Percentiles rank a stretch among this genome's conserved stretches.
phyloP scores from a whole-genome alignment of 1,140 invertebrate species.

The Drosophila varians region DNA sequence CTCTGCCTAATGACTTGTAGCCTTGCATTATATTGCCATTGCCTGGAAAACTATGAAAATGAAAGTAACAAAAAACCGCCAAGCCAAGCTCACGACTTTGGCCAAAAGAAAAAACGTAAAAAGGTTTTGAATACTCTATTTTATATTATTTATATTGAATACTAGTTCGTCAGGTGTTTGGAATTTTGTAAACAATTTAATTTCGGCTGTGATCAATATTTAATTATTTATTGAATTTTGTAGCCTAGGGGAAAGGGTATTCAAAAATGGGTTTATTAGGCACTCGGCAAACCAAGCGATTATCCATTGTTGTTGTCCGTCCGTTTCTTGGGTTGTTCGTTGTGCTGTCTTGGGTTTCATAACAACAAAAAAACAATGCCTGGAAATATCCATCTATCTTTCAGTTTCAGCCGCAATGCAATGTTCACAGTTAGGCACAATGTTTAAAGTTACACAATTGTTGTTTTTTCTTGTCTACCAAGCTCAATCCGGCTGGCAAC shows the following conservation, averaged over 20 bases:
- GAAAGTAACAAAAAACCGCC: conserved; percentile 41
- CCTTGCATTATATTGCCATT: conserved; percentile 40
- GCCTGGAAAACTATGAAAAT: conserved; percentile 48
- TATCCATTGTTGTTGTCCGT: conserved; percentile 16
- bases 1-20: conserved; percentile 49
- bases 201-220: too few relatives aligned
- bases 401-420: conserved; percentile 10
- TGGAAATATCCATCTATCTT: conserved; percentile 72
- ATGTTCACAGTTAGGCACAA: conserved; percentile 23
- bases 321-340: conserved; percentile 16
- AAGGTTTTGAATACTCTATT: conserved; percentile 21
- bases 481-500: conserved; percentile 36
- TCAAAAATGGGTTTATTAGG: conserved; percentile 8
- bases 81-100: conserved; percentile 60
- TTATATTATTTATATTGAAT: conserved; percentile 1
- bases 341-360: conserved; percentile 66
- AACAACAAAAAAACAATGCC: conserved; percentile 75
- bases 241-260: conserved; percentile 1
- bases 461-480: conserved; percentile 21
- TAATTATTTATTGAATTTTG: background rate
- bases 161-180: too few relatives aligned
- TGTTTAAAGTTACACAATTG: conserved; percentile 48
- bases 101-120: background rate
- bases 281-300: conserved; percentile 19
- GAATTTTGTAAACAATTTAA: too few relatives aligned